phyloP scores from a whole-genome alignment of 2,113 vertebrate genomes.

The Apodemus sylvaticus region DNA sequence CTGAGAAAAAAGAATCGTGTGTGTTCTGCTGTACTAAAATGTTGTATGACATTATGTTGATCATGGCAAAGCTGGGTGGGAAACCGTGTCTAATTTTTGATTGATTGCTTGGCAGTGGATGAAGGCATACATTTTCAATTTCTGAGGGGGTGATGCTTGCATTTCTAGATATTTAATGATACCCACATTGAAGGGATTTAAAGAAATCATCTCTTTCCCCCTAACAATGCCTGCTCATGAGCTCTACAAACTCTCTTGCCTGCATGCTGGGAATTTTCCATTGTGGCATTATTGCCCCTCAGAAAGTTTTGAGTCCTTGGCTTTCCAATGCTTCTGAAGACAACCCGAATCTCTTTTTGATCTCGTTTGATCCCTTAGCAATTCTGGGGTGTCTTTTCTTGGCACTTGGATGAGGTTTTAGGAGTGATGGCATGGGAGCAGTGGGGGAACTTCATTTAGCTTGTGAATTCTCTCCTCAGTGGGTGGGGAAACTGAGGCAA shows the following conservation, averaged over 20 bases:
- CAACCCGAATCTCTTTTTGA: background rate
- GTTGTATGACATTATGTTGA: background rate
- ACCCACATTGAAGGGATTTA: background rate
- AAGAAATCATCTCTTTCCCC: background rate
- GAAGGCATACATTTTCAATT: slow-evolving; percentile 4
- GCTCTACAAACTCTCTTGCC: background rate
- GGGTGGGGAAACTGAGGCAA: background rate
- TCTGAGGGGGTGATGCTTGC: background rate
- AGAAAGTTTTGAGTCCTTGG: background rate
- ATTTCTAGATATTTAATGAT: slow-evolving; percentile 30
- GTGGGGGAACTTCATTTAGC: background rate
- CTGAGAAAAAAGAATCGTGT: background rate
- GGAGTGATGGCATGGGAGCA: background rate
- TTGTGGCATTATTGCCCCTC: background rate
- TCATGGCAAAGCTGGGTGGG: background rate
- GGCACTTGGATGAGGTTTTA: background rate
- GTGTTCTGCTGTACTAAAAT: background rate
- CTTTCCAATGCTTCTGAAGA: background rate
- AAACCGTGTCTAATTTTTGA: slow-evolving; percentile 32
- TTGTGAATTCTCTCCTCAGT: background rate
- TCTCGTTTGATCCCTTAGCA: background rate
- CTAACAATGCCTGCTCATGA: background rate
- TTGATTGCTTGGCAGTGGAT: slow-evolving; percentile 22
- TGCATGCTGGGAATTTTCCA: slow-evolving; percentile 21
- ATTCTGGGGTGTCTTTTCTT: background rate